Evolutionary conservation across 1,140 invertebrate genomes (phyloP), one percentile per base, ranked within the genome.

Genomic region (Sweltsa coloradensis): DNA sequence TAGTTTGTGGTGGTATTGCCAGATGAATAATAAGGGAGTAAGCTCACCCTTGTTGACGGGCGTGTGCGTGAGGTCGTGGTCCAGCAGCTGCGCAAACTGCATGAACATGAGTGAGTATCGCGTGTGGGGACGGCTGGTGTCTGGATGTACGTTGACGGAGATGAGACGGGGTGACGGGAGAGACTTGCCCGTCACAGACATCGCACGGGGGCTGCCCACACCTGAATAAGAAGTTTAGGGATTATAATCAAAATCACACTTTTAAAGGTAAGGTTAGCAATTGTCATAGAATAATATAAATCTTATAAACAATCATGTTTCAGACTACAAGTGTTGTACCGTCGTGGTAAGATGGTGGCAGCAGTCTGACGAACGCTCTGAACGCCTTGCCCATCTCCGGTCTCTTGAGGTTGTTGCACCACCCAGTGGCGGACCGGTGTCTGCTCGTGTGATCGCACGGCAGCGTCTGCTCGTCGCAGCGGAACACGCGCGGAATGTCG

Each of bases 31-130:
- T n/a, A n/a, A n/a, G n/a, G n/a, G n/a, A n/a, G n/a, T n/a, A n/a
- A n/a, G n/a, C 14, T 46, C 37, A 65, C 68, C 70, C 57, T 64
- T 59, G 47, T 72, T 65, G 6, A 73, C 69, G 3, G 75, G 74
- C 3, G 75, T 77, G 51, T 74, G 68, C 9, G 74, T 78, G 9
- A 77, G 27, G 47, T 75, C 75, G 47, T 78, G 75, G 50, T 78
- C 75, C 21, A 78, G 48, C 45, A 75, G 63, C 52, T 77, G 74
- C 7, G 66, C 73, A 58, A 69, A 77, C 55, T 69, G 64, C 64
- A 71, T 68, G 13, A 70, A 50, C 54, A 71, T 63, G 2, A 71
- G 54, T 0, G 67, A 62, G 50, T 72, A 72, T 14, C 67, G 57
- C 3, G 64, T 59, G 53, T 73, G 71, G 5, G 68, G 68, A 3